Evolutionary conservation across 2,888 invertebrate genomes (phyloP).

Genomic region (Dicyrtomina minuta): DNA sequence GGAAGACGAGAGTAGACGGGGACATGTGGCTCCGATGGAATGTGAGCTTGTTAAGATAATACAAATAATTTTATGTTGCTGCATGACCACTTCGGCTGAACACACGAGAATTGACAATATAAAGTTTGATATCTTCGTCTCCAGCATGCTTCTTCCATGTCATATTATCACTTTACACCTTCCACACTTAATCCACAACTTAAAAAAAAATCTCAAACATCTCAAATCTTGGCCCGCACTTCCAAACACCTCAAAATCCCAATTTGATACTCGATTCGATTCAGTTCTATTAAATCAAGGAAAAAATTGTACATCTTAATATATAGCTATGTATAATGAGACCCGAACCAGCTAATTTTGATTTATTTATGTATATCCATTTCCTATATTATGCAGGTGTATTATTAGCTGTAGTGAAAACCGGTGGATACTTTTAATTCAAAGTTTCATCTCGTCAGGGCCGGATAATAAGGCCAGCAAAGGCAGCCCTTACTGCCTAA

Average conservation of each 20-base stretch:
- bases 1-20: not conserved
- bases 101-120: constrained; percentile 8
- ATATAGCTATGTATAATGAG: no score
- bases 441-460: no score
- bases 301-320: not conserved
- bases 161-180: constrained; percentile 18
- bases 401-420: no score
- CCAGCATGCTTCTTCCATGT: constrained; percentile 8
- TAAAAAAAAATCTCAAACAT: not conserved
- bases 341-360: no score
- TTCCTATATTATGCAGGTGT: no score
- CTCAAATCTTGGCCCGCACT: no score
- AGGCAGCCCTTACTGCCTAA: no score
- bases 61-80: constrained; percentile 36
- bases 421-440: no score
- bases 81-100: constrained; percentile 1
- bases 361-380: no score
- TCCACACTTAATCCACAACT: not conserved
- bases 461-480: no score
- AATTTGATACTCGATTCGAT: no score
- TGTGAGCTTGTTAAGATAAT: constrained; percentile 30
- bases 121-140: not conserved
- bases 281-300: not conserved
- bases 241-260: no score
- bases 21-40: constrained; percentile 16